These are phyloP conservation scores for Fragum whitleyi DNA, from an alignment of 2,888 invertebrate genomes.

Conservation along the genomic window DNA sequence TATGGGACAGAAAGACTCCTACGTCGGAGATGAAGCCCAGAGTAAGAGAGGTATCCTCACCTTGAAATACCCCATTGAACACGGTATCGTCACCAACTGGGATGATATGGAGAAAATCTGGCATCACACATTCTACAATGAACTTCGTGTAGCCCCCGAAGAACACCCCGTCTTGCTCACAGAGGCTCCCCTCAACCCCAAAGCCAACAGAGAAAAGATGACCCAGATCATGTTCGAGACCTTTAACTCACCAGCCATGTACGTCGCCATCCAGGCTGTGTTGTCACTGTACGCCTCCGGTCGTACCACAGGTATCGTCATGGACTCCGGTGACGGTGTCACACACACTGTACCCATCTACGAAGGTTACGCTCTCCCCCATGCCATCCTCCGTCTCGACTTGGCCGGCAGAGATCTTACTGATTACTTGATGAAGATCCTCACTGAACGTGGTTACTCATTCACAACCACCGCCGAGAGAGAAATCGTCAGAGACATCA, in stretches of 20 bases:
- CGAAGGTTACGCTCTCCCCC: constrained; percentile 25
- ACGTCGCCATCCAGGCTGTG: constrained; percentile 23
- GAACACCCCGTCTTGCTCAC: constrained; percentile 24
- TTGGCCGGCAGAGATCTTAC: constrained; percentile 27
- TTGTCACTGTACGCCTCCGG: constrained; percentile 17
- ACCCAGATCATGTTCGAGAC: constrained; percentile 26
- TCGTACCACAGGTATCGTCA: constrained; percentile 23
- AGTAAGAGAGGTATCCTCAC: constrained; percentile 29
- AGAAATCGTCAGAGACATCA: constrained; percentile 26
- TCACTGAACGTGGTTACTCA: constrained; percentile 22
- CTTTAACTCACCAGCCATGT: constrained; percentile 21
- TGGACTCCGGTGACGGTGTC: constrained; percentile 24
- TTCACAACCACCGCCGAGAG: constrained; percentile 24
- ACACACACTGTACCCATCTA: constrained; percentile 16
- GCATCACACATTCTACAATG: constrained; percentile 28
- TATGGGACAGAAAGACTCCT: constrained; percentile 26
- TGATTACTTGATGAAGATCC: constrained; percentile 23
- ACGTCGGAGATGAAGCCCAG: constrained; percentile 28
- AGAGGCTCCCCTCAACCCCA: constrained; percentile 21
- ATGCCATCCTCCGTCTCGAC: constrained; percentile 16
- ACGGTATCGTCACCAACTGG: constrained; percentile 27
- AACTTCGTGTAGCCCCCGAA: constrained; percentile 16
- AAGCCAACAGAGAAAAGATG: constrained; percentile 26
- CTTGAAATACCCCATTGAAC: constrained; percentile 26
- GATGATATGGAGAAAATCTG: constrained; percentile 27